Conservation (phyloP, 1,140 invertebrate species). For the Melipona quadrifasciata region DNA sequence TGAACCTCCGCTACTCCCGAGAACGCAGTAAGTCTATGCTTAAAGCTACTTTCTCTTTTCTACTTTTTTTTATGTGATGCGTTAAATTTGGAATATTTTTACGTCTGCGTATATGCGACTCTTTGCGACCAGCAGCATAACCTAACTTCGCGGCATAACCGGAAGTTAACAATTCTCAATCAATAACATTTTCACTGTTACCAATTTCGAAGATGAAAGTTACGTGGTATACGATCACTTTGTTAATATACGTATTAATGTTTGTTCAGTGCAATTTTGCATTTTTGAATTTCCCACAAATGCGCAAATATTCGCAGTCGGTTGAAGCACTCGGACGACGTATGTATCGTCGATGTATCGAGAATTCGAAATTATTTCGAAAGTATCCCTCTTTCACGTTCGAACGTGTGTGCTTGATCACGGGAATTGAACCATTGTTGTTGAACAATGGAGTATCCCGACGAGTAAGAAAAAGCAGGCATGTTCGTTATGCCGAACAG, state of each 20-base stretch:
- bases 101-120: not conserved
- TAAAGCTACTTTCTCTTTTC: not conserved
- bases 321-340: too few relatives aligned
- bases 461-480: not conserved
- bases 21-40: conserved; percentile 27
- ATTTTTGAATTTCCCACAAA: not conserved
- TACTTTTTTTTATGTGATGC: not conserved
- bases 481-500: conserved; percentile 29
- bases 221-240: not conserved
- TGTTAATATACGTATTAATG: not conserved
- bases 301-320: too few relatives aligned
- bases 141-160: not conserved
- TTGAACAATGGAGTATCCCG: not conserved
- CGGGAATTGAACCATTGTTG: conserved; percentile 26
- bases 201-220: not conserved
- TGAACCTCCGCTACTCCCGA: conserved; percentile 36
- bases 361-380: not conserved
- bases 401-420: not conserved
- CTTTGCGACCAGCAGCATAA: not conserved
- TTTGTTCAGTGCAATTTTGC: not conserved
- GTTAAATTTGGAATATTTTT: conserved; percentile 3
- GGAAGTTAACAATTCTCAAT: not conserved
- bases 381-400: not conserved
- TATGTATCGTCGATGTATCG: not conserved
- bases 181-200: not conserved